Base-by-base conservation (phyloP, 1,140 invertebrate species). In the Hormaphis cornu region DNA sequence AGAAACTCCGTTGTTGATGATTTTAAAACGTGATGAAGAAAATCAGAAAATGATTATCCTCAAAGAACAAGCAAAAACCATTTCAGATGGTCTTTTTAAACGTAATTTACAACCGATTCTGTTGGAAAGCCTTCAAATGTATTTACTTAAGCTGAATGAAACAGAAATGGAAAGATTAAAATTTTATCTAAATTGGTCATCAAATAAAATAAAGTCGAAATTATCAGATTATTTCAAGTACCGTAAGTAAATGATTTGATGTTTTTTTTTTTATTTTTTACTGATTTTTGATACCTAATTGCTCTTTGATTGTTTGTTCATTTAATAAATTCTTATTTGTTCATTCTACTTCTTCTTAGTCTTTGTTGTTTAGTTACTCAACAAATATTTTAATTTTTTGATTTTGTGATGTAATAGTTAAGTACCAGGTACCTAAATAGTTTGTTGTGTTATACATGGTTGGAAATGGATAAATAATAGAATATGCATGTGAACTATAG, bases 1-100 rank as follows among this genome's bases (percentile, higher is more conserved):
- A 46, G 59, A 63, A 63, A 63, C 42, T 46, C 59, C 59, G 16
- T 63, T 63, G 16, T 48, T 63, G 18, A 10, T 48, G 1, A 63
- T 28, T 14, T 22, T 63, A 48, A 44, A 63, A 63, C 59, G 59
- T 10, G 61, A 66, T 30, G 28, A 48, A 48, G 26, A 63, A 18
- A 18, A 50, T 35, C 44, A 50, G 40, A 66, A 48, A 16, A 2
- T 14, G 10, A 48, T 50, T 22, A 14, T 33, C 35, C 28, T 35
- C 7, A 22, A n/a, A 1, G 44, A 66, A 22, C 44, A 50, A 48
- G 44, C 61, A 20, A 33, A 12, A 50, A 16, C 14, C 10, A 50
- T 66, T 66, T 48, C 61, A 48, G 20, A 46, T n/a, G 12, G 5
- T n/a, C 44, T 66, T 66, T 66, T 50, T 3, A 48, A 66, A 35